phyloP scores from a whole-genome alignment of 2,888 invertebrate species.

The Parascotia fuliginaria region DNA sequence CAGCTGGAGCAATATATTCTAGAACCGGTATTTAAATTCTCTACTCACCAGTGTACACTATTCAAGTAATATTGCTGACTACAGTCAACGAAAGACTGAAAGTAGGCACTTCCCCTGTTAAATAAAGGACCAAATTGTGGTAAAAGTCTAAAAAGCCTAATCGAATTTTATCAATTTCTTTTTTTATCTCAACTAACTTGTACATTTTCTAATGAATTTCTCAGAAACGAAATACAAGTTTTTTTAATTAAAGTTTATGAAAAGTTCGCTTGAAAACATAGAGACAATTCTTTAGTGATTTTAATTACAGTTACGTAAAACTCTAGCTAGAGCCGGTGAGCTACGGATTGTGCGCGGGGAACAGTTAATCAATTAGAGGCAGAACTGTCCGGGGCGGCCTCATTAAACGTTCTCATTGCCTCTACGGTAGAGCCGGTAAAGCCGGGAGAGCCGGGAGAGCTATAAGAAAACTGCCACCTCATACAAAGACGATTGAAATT shows the following conservation, averaged over 20 bases:
- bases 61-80: too few relatives aligned
- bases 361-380: slow-evolving; percentile 55
- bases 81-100: too few relatives aligned
- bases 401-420: slow-evolving; percentile 72
- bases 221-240: not conserved
- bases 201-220: too few relatives aligned
- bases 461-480: slow-evolving; percentile 15
- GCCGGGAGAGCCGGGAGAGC: not conserved
- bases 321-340: not conserved
- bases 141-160: too few relatives aligned
- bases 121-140: too few relatives aligned
- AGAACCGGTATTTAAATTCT: too few relatives aligned
- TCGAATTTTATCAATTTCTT: too few relatives aligned
- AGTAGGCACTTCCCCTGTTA: too few relatives aligned
- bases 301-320: slow-evolving; percentile 10
- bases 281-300: slow-evolving; percentile 5
- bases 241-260: not conserved
- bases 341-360: slow-evolving; percentile 23
- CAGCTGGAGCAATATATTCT: too few relatives aligned
- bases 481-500: slow-evolving; percentile 15
- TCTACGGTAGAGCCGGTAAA: slow-evolving; percentile 25
- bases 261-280: not conserved
- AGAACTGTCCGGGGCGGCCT: slow-evolving; percentile 50
- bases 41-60: too few relatives aligned
- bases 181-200: too few relatives aligned